phyloP scores from a whole-genome alignment of 2,797 vertebrate genomes.

The Acrossocheilus wenchowensis region DNA sequence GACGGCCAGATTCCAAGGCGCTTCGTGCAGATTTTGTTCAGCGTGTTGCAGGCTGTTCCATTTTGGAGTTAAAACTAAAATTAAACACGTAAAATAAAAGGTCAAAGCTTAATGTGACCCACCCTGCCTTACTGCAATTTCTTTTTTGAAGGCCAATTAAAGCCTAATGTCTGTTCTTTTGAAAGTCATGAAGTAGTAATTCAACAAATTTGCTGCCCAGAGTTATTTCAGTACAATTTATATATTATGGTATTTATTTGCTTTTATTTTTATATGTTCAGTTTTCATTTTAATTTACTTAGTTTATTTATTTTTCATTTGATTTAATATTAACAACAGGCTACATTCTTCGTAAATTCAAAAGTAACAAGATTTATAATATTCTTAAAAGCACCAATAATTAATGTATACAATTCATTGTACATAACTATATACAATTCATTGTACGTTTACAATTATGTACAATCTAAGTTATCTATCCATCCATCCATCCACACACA shows the following conservation, averaged over 20 bases:
- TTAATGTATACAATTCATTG: neutral
- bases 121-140: neutral
- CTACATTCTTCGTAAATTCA: too few species aligned
- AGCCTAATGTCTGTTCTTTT: neutral
- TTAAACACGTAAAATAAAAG: conserved; percentile 18
- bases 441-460: neutral
- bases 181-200: conserved; percentile 2
- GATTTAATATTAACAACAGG: too few species aligned
- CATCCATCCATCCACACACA: too few species aligned
- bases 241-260: too few species aligned
- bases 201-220: neutral
- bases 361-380: neutral
- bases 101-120: conserved; percentile 10
- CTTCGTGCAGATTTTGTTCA: neutral
- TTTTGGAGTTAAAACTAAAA: conserved; percentile 2
- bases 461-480: too few species aligned
- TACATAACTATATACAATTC: neutral
- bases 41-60: conserved; percentile 1
- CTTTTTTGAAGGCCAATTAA: conserved; percentile 1
- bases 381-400: neutral
- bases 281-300: neutral
- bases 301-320: neutral
- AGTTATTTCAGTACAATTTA: neutral
- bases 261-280: neutral
- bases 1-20: neutral